phyloP scores from a whole-genome alignment of 1,140 invertebrate genomes.

The Eupristina koningsbergeri region DNA sequence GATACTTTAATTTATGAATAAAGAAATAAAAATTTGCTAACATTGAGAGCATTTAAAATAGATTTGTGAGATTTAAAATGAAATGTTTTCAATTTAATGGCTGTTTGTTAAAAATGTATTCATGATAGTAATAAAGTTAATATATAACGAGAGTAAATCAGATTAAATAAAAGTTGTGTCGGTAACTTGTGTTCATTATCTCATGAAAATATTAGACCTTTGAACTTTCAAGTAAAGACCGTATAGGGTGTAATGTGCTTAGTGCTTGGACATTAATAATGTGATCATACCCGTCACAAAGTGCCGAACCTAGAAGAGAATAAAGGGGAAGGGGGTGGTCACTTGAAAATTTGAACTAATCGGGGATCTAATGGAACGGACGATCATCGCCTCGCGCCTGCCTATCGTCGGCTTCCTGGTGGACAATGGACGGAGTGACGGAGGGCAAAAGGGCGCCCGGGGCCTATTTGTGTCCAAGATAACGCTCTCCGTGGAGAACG shows the following conservation, averaged over 20 bases:
- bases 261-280: slow-evolving; percentile 7
- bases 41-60: too few relatives aligned
- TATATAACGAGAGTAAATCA: too few relatives aligned
- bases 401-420: slow-evolving; percentile 7
- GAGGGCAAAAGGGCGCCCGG: neutral
- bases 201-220: neutral
- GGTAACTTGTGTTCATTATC: neutral
- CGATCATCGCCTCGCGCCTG: slow-evolving; percentile 1
- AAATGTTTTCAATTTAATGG: too few relatives aligned
- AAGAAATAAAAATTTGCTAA: too few relatives aligned
- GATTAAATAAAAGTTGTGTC: too few relatives aligned
- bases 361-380: slow-evolving; percentile 52
- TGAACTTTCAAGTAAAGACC: slow-evolving; percentile 2
- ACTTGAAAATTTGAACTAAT: slow-evolving; percentile 51
- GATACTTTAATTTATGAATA: too few relatives aligned
- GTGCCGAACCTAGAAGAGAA: slow-evolving; percentile 35
- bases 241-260: neutral
- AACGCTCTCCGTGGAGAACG: neutral
- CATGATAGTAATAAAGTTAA: too few relatives aligned
- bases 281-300: slow-evolving; percentile 19
- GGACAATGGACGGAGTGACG: slow-evolving; percentile 33
- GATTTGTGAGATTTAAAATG: too few relatives aligned
- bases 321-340: neutral
- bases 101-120: too few relatives aligned
- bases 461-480: slow-evolving; percentile 46